Conservation (phyloP, 1,140 invertebrate species). For the Plodia interpunctella region DNA sequence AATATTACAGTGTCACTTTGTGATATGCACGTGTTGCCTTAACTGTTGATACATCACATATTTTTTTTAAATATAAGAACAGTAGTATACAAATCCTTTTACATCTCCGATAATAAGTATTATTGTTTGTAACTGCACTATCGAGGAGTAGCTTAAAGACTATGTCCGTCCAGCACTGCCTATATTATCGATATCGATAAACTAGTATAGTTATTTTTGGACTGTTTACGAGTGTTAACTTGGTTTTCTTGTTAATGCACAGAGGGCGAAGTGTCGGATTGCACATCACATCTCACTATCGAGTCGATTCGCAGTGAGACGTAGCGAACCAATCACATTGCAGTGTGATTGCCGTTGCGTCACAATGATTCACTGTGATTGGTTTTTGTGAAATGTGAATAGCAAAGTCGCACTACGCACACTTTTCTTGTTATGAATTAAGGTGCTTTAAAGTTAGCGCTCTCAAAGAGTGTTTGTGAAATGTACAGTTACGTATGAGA, state of each 20-base stretch:
- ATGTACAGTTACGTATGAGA: conserved; percentile 76
- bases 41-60: neutral
- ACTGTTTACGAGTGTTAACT: conserved; percentile 3
- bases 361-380: too few species aligned
- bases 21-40: neutral
- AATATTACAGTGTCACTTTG: neutral
- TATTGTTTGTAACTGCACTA: conserved; percentile 2
- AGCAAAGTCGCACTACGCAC: too few species aligned
- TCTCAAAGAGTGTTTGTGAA: conserved; percentile 41
- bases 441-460: conserved; percentile 9
- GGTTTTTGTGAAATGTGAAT: too few species aligned
- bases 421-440: conserved; percentile 1
- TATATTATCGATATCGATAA: conserved; percentile 8
- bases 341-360: too few species aligned
- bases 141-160: neutral
- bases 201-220: conserved; percentile 7
- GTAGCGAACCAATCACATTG: too few species aligned
- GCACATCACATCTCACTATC: too few species aligned
- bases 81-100: neutral
- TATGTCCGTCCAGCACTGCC: conserved; percentile 17
- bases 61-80: neutral
- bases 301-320: too few species aligned
- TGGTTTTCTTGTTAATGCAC: conserved; percentile 5
- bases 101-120: neutral
- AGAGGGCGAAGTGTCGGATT: too few species aligned